Percentiles rank a stretch among this genome's conserved stretches.
Evolutionary conservation across 2,797 vertebrate genomes (phyloP).

Genomic region (Rallus crepitans): DNA sequence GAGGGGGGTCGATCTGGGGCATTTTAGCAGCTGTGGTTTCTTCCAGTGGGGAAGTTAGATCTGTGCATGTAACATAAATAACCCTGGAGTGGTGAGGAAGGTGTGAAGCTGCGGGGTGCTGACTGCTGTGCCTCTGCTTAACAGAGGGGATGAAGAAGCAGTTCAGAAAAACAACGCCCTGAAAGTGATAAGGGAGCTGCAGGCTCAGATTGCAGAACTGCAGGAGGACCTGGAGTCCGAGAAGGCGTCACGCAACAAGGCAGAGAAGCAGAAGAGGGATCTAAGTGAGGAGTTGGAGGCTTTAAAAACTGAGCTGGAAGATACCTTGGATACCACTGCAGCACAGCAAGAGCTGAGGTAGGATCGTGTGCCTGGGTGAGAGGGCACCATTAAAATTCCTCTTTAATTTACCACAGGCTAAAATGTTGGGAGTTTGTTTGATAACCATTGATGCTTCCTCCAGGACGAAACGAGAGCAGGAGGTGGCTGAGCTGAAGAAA

Average conservation of each 20-base stretch:
- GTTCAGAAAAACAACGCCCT: conserved; percentile 93
- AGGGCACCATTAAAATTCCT: not conserved
- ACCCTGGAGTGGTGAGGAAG: rapidly evolving
- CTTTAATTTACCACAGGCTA: not conserved
- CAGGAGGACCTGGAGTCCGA: conserved; percentile 97
- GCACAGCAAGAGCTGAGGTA: conserved; percentile 98
- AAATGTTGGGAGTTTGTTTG: not conserved
- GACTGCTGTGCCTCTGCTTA: not conserved
- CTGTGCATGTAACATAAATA: not conserved
- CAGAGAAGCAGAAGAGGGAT: conserved; percentile 96
- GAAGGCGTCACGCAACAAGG: conserved; percentile 92
- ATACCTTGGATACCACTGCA: conserved; percentile 96
- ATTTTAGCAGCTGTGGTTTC: not conserved
- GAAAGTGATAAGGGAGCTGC: conserved; percentile 93
- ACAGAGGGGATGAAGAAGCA: conserved; percentile 91
- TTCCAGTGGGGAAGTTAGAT: not conserved
- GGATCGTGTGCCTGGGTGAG: not conserved
- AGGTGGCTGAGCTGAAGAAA: conserved; percentile 97
- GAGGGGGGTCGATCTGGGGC: not conserved
- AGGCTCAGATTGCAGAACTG: conserved; percentile 93
- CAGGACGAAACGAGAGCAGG: conserved; percentile 95
- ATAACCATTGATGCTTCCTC: not conserved
- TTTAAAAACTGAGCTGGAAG: conserved; percentile 96
- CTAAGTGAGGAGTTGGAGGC: conserved; percentile 96
- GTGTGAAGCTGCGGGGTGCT: not conserved